Percentiles rank a stretch among this genome's conserved stretches.
phyloP scores from a whole-genome alignment of 1,140 invertebrate species.

The Drusus annulatus region DNA sequence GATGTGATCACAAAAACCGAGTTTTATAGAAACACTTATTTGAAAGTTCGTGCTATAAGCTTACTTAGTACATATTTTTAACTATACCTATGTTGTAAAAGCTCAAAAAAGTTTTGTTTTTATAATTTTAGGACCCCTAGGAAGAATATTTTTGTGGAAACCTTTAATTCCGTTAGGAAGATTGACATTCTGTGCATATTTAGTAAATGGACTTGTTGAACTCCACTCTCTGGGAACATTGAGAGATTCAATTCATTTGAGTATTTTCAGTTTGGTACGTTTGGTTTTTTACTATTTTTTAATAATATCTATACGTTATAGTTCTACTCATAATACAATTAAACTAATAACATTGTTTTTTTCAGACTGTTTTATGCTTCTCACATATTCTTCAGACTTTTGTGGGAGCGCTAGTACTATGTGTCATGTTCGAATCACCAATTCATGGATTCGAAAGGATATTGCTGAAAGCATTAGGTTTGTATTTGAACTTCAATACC shows the following conservation, averaged over 20 bases:
- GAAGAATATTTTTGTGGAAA: constrained; percentile 77
- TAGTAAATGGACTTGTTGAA: constrained; percentile 79
- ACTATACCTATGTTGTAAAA: too few species aligned
- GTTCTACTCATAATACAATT: not conserved
- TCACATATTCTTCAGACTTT: constrained; percentile 76
- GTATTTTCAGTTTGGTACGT: constrained; percentile 70
- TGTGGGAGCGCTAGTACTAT: constrained; percentile 75
- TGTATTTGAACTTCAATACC: too few species aligned
- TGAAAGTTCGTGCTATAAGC: too few species aligned
- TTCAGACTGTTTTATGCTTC: constrained; percentile 70
- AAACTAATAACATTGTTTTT: not conserved
- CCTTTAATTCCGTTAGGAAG: constrained; percentile 77
- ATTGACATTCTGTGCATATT: constrained; percentile 81
- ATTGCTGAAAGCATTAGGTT: constrained; percentile 69
- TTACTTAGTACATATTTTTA: too few species aligned
- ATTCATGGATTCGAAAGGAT: constrained; percentile 80
- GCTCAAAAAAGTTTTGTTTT: constrained; percentile 20
- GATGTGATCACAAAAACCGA: too few species aligned
- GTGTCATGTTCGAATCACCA: constrained; percentile 79
- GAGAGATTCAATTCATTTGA: constrained; percentile 71
- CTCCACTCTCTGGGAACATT: constrained; percentile 74
- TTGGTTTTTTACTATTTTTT: constrained; percentile 46
- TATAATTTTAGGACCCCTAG: constrained; percentile 70
- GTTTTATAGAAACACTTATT: too few species aligned
- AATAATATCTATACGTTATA: too few species aligned